A percentile compares a stretch with the other conserved stretches of the same genome.
Conservation (phyloP, 2,113 vertebrate genomes). For the Herpailurus yagouaroundi region DNA sequence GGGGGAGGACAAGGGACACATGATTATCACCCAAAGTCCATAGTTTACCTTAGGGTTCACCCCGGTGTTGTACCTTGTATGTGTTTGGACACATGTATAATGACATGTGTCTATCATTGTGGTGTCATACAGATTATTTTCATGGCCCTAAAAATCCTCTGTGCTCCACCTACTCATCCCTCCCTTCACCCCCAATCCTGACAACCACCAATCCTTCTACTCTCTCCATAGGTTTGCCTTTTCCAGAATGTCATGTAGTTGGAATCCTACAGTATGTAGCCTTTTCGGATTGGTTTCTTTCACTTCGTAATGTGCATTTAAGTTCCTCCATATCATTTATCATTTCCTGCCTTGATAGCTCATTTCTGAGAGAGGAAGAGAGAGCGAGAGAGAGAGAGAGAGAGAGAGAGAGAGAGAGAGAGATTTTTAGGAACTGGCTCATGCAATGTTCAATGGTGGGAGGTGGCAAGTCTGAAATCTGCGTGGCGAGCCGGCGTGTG, state of each 20-base stretch:
- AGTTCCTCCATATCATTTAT: not conserved
- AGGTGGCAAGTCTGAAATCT: not conserved
- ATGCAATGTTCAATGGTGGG: fast-evolving
- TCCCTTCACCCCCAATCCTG: not conserved
- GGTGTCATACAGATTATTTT: not conserved
- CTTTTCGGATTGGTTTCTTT: not conserved
- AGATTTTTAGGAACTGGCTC: not conserved
- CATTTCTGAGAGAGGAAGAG: not conserved
- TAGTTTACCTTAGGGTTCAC: not conserved
- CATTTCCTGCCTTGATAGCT: not conserved
- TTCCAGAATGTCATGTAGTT: not conserved
- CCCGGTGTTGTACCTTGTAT: not conserved
- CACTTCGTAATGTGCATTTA: not conserved
- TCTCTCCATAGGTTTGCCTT: not conserved
- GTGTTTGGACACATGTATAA: not conserved
- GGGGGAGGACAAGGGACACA: not conserved
- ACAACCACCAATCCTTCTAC: not conserved
- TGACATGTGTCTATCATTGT: not conserved
- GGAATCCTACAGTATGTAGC: not conserved
- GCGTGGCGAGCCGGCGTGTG: not conserved
- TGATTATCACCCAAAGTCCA: not conserved
- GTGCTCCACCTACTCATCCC: not conserved
- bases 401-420: no score
- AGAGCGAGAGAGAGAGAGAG: no score
- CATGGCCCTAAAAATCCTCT: not conserved